A percentile compares a stretch with the other conserved stretches of the same genome.
phyloP scores from a whole-genome alignment of 2,797 vertebrate genomes.

The Ctenopoma kingsleyae region DNA sequence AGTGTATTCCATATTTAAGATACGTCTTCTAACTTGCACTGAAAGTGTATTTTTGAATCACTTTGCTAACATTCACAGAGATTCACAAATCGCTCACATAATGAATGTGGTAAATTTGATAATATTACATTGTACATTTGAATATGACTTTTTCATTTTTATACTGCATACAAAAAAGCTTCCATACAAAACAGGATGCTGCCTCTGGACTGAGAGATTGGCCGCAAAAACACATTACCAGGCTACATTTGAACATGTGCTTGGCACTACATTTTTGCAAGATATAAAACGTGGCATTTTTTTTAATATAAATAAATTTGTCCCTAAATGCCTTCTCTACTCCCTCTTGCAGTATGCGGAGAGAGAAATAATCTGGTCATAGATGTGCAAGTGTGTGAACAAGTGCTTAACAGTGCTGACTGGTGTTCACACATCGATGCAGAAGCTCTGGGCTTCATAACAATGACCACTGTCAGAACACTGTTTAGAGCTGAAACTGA shows the following conservation, averaged over 20 bases:
- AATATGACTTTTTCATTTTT: slow-evolving; percentile 23
- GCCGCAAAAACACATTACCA: slow-evolving; percentile 45
- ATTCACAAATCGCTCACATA: slow-evolving; percentile 7
- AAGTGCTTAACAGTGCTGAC: slow-evolving; percentile 60
- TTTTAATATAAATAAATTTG: slow-evolving; percentile 58
- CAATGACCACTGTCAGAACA: slow-evolving; percentile 45
- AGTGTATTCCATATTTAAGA: background rate
- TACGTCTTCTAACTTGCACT: background rate
- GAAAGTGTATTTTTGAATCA: slow-evolving; percentile 4
- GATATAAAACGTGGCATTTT: slow-evolving; percentile 53
- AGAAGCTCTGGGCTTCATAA: slow-evolving; percentile 50
- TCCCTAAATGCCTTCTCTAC: slow-evolving; percentile 42
- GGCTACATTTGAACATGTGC: slow-evolving; percentile 26
- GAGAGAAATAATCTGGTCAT: slow-evolving; percentile 48
- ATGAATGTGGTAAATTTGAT: slow-evolving; percentile 1
- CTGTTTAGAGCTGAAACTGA: slow-evolving; percentile 40
- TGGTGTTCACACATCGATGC: slow-evolving; percentile 62
- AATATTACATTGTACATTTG: slow-evolving; percentile 12
- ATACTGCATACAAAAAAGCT: slow-evolving; percentile 66
- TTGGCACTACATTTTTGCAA: slow-evolving; percentile 49
- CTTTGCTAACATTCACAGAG: slow-evolving; percentile 7
- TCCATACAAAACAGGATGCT: slow-evolving; percentile 56
- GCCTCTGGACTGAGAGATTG: slow-evolving; percentile 77
- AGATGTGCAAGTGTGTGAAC: slow-evolving; percentile 63
- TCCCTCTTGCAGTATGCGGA: slow-evolving; percentile 33